phyloP scores from a whole-genome alignment of 2,888 invertebrate genomes.

The Apodemia zela region DNA sequence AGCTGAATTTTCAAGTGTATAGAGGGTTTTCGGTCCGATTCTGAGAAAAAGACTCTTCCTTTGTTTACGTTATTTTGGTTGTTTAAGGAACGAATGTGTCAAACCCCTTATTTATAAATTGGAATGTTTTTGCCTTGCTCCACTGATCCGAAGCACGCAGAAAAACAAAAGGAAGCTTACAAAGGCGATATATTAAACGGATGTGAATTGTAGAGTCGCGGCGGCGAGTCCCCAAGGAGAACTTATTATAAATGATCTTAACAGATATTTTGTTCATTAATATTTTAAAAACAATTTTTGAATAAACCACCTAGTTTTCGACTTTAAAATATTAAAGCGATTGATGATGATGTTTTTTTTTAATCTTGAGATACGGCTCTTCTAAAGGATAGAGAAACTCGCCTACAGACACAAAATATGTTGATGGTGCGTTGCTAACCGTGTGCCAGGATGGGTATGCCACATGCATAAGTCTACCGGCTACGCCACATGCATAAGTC shows the following conservation, averaged over 20 bases:
- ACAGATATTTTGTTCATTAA: not conserved
- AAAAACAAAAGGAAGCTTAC: constrained; percentile 15
- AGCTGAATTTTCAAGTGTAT: not conserved
- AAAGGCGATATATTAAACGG: constrained; percentile 10
- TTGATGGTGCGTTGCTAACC: too few relatives aligned
- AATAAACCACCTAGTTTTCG: not conserved
- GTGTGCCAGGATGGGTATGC: too few relatives aligned
- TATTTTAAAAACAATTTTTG: not conserved
- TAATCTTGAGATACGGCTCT: too few relatives aligned
- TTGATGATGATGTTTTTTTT: too few relatives aligned
- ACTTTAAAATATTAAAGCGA: too few relatives aligned
- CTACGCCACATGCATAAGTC: too few relatives aligned
- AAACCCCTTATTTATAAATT: constrained; percentile 7
- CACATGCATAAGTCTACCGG: too few relatives aligned
- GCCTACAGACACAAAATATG: too few relatives aligned
- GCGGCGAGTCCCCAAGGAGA: not conserved
- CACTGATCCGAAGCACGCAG: not conserved
- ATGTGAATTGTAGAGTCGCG: constrained; percentile 9
- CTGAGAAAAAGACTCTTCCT: not conserved
- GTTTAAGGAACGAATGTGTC: not conserved
- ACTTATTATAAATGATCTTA: constrained; percentile 2
- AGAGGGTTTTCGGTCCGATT: not conserved
- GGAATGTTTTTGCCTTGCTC: not conserved
- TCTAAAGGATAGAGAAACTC: too few relatives aligned
- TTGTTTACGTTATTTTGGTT: not conserved